Evolutionary conservation across 2,888 invertebrate species (phyloP), one percentile per base, ranked within the genome.

Genomic region (Melitaea athalia): DNA sequence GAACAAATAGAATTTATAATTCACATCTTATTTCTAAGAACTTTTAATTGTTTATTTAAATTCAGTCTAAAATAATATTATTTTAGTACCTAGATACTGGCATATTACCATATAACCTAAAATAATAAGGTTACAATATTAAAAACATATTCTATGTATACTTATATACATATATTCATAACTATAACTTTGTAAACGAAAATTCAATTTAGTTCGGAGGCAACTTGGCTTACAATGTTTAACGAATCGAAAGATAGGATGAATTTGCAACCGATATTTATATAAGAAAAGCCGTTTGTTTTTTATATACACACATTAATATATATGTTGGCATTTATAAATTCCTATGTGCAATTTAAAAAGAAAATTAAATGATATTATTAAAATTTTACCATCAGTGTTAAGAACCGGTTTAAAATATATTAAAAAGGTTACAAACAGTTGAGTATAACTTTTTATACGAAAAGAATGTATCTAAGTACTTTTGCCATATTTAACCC

Each of bases 161-260:
- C 24, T 3, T 24, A 24, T 24, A 7, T 38, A 38, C 38, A 38
- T 38, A 38, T 38, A 38, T 38, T 17, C 24, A 38, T 59, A 59
- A 49, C 33, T 43, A 15, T 49, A 63, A 57, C 43, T 59, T 43
- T 64, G 69, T 70, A 60, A 45, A 17, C 67, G 52, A 59, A 68
- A 67, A 71, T 68, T 62, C 50, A 61, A 69, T 74, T 69, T 72
- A 49, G 66, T 55, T 55, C 49, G 45, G 33, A 61, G 59, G 47
- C 61, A 66, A 63, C 68, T 57, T 52, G 52, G 64, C 65, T 66
- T 67, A 67, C 59, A 47, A 57, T 63, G 70, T 60, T 69, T 69
- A 74, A 74, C 69, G 74, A 74, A 72, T 72, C 74, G 72, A 59
- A 69, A 72, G 68, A 62, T 63, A 50, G 53, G 67, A 49, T 66